Evolutionary conservation across 1,140 invertebrate species (phyloP), one percentile per base, ranked within the genome.

Genomic region (Apis mellifera): DNA sequence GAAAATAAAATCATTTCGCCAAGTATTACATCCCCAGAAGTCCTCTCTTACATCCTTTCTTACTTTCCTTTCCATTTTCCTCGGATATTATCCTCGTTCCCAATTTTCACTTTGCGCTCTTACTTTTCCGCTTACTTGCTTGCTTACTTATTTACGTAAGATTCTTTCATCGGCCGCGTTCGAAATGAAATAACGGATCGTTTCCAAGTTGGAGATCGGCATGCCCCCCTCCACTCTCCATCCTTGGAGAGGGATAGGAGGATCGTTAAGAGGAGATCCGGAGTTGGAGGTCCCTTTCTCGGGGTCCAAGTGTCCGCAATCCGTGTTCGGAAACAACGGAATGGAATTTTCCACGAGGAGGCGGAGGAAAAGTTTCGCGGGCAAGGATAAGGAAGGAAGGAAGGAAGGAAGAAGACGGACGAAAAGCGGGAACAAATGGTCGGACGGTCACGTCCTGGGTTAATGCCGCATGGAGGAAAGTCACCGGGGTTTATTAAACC

Each of bases 391-490:
- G 66, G 26, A 26, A 26, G 26, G 26, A 1, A 26, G 26, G 83
- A 81, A 82, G 66, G 83, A 81, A 80, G 21, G 64, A 62, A 72
- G 85, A 78, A 57, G 85, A 82, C 83, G 74, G n/a, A 76, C 65
- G 69, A 80, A 86, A 87, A 83, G 23, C 76, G 57, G 83, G 86
- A 89, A 87, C 83, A 66, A 87, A 87, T 71, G 69, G 66, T 64
- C 88, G 78, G 86, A 76, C 86, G 82, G 89, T 90, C 89, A 90
- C 89, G 89, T 90, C 75, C 72, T 83, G 89, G 86, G 89, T 90
- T 90, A 90, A 90, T 89, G 89, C 89, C 70, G 89, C 89, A 88
- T 90, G 89, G 89, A 88, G 89, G 82, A 86, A 90, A 90, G 84
- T 89, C 89, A 73, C 78, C 60, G 76, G 32, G 89, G 86, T 90